A percentile compares a stretch with the other conserved stretches of the same genome.
Conservation (phyloP, 35 echinoderm and acorn worm genomes). For the Ptychodera flava region DNA sequence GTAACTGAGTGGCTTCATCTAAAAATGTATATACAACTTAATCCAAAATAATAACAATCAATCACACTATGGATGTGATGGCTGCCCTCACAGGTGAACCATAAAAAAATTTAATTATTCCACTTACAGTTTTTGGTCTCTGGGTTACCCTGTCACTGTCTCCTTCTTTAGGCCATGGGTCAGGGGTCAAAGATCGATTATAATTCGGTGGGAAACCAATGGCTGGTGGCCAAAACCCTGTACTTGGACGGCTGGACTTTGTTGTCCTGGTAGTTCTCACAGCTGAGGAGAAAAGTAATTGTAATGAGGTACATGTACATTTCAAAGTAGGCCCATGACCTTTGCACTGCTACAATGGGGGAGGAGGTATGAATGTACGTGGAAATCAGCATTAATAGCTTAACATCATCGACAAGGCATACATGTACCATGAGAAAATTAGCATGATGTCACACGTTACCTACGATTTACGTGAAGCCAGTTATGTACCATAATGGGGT, state of each 20-base stretch:
- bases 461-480: too few species aligned
- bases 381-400: constrained; percentile 7
- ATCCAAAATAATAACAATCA: too few species aligned
- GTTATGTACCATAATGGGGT: too few species aligned
- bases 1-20: too few species aligned
- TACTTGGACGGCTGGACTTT: constrained; percentile 20
- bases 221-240: constrained; percentile 41
- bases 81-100: too few species aligned
- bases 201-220: constrained; percentile 75
- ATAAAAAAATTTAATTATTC: too few species aligned
- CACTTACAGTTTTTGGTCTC: constrained; percentile 91
- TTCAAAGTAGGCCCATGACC: neutral
- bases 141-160: constrained; percentile 64
- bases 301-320: neutral
- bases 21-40: too few species aligned
- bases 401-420: too few species aligned
- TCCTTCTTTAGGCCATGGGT: constrained; percentile 50
- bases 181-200: constrained; percentile 81
- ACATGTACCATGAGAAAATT: too few species aligned
- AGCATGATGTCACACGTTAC: too few species aligned
- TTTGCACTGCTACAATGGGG: neutral
- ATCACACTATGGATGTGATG: too few species aligned
- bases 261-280: constrained; percentile 54
- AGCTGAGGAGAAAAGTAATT: constrained; percentile 35
- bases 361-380: neutral